A percentile compares a stretch with the other conserved stretches of the same genome.
Evolutionary conservation across 2,888 invertebrate species (phyloP).

Genomic region (Drosophila neutralis): DNA sequence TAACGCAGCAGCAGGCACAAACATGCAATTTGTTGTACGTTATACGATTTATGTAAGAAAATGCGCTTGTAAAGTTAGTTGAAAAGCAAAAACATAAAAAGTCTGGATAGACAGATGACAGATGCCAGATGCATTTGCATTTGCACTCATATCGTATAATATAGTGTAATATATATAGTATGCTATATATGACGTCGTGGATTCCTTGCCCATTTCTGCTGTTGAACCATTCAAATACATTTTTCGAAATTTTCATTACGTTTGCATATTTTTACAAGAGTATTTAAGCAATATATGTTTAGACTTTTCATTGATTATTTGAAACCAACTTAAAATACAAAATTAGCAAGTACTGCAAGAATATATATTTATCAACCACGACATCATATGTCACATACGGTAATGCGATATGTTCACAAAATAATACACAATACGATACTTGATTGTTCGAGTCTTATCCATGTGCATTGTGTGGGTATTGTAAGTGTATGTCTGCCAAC

Average conservation of each 20-base stretch:
- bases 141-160: slow-evolving; percentile 9
- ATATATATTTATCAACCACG: slow-evolving; percentile 73
- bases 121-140: slow-evolving; percentile 1
- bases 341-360: slow-evolving; percentile 67
- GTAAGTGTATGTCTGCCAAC: slow-evolving; percentile 24
- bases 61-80: slow-evolving; percentile 54
- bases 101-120: slow-evolving; percentile 29
- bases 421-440: slow-evolving; percentile 37
- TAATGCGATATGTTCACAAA: slow-evolving; percentile 59
- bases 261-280: slow-evolving; percentile 78
- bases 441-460: slow-evolving; percentile 24
- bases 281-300: slow-evolving; percentile 65
- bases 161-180: slow-evolving; percentile 36
- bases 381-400: slow-evolving; percentile 84
- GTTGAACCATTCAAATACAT: slow-evolving; percentile 37
- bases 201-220: slow-evolving; percentile 58
- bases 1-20: slow-evolving; percentile 75
- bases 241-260: slow-evolving; percentile 59
- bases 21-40: slow-evolving; percentile 64
- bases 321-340: slow-evolving; percentile 55
- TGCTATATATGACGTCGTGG: slow-evolving; percentile 83
- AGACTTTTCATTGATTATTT: slow-evolving; percentile 31
- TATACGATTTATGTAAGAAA: slow-evolving; percentile 41
- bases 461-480: slow-evolving; percentile 38
- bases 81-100: slow-evolving; percentile 46